phyloP scores from a whole-genome alignment of 1,140 invertebrate genomes.

The Saccostrea glomerata region DNA sequence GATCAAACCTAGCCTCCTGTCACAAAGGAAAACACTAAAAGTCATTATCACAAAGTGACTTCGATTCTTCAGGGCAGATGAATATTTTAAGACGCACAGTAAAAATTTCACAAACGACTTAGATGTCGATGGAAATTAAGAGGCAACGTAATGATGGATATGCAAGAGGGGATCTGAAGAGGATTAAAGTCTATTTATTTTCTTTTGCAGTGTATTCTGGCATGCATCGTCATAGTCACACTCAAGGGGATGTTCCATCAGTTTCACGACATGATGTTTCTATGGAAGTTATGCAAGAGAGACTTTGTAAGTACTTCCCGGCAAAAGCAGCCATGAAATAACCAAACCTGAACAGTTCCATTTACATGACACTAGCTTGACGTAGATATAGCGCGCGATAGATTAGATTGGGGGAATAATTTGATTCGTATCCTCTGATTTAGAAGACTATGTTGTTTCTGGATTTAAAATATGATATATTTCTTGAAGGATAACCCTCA shows the following conservation, averaged over 20 bases:
- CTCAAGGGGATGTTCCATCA: conserved; percentile 94
- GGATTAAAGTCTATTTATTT: conserved; percentile 19
- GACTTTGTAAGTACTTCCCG: conserved; percentile 84
- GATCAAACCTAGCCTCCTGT: neutral
- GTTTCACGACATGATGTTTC: conserved; percentile 85
- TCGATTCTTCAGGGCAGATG: conserved; percentile 17
- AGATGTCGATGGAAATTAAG: neutral
- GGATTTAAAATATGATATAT: no score
- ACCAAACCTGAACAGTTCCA: neutral
- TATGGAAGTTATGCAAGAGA: conserved; percentile 88
- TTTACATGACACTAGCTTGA: neutral
- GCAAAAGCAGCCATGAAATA: neutral
- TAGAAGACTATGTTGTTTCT: no score
- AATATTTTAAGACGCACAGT: conserved; percentile 30
- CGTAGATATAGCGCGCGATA: neutral
- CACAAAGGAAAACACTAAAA: neutral
- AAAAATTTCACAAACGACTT: neutral
- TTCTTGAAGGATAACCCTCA: no score
- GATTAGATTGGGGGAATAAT: neutral
- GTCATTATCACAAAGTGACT: conserved; percentile 4
- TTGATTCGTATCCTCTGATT: no score
- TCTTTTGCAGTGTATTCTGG: conserved; percentile 86
- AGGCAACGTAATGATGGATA: neutral
- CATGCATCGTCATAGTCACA: conserved; percentile 94
- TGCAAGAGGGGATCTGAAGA: neutral